Base-by-base conservation (phyloP, 2,888 invertebrate species). In the Cephus spinipes region DNA sequence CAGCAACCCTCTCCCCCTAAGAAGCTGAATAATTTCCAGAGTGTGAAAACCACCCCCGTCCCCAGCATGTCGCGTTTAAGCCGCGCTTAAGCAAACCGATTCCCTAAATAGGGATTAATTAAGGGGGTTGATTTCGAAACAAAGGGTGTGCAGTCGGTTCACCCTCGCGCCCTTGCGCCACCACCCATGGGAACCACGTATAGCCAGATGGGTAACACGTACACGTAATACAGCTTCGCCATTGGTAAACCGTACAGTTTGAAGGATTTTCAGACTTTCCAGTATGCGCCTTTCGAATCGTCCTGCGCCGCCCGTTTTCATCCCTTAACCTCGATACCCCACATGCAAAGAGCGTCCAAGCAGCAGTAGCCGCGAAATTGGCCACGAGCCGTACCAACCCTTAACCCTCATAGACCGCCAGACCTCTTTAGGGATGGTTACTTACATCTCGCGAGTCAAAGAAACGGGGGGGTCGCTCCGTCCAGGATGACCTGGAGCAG, bases 41-140 rank as follows among this genome's bases (percentile, higher is more conserved):
- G 71, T 33, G 31, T 75, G 81, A 69, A 69, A 82, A 76, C 55
- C 71, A 79, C 78, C 79, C 80, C 80, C 75, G 79, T 55, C 55
- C 15, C 55, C 55, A 55, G 23, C 55, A 55, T 81, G 83, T 81
- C 79, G 82, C 83, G 80, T 79, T 81, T 77, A 80, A 81, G 82
- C 81, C 81, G 80, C 85, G 85, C 84, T 86, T 87, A 85, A 86
- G 85, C 85, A 86, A 85, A 86, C 87, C 85, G 85, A 87, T 88
- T 84, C 86, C 83, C 85, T 86, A 88, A 89, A 89, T 86, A 84
- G 86, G 84, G 87, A 88, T 90, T 89, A 89, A 89, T 89, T 87
- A 88, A 86, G 85, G 85, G 55, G 85, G 82, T 84, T 84, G 86
- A 87, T 89, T 88, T 83, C 79, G 83, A 77, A 79, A 79, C 79